These are phyloP conservation scores for Merodon equestris DNA, from an alignment of 2,888 invertebrate genomes.

Conservation along the genomic window DNA sequence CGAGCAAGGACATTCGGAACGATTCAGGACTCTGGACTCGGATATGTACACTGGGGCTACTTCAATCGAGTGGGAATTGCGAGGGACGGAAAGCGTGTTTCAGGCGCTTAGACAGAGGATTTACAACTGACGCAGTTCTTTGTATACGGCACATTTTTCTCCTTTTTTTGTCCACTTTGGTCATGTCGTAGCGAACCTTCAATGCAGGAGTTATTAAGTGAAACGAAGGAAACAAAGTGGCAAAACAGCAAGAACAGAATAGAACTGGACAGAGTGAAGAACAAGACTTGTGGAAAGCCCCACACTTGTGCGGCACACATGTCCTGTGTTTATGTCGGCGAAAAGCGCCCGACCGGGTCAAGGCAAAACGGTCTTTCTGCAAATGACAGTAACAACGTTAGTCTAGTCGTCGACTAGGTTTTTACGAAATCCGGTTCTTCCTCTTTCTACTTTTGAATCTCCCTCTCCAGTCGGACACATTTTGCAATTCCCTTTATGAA, in stretches of 20 bases:
- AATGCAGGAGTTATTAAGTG: slow-evolving; percentile 62
- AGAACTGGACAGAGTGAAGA: slow-evolving; percentile 37
- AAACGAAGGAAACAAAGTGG: slow-evolving; percentile 42
- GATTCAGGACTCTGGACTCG: slow-evolving; percentile 1
- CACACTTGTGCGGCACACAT: slow-evolving; percentile 23
- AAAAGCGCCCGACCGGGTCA: slow-evolving; percentile 13
- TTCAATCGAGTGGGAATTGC: slow-evolving; percentile 38
- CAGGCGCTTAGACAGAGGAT: slow-evolving; percentile 47
- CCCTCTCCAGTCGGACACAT: slow-evolving; percentile 12
- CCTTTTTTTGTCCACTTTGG: slow-evolving; percentile 22
- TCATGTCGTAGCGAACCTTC: slow-evolving; percentile 37
- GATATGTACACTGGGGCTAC: not conserved
- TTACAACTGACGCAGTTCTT: slow-evolving; percentile 63
- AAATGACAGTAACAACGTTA: slow-evolving; percentile 53
- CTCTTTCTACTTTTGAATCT: not conserved
- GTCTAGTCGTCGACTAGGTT: slow-evolving; percentile 1
- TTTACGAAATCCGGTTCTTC: not conserved
- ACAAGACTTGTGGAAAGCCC: slow-evolving; percentile 30
- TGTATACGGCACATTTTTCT: slow-evolving; percentile 41
- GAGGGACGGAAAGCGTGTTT: slow-evolving; percentile 13
- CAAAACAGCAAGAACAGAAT: too few relatives aligned
- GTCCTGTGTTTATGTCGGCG: slow-evolving; percentile 40
- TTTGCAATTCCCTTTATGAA: slow-evolving; percentile 36
- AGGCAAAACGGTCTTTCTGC: slow-evolving; percentile 34
- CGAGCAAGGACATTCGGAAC: not conserved